These are phyloP conservation scores for Eudasyphora cyanicolor DNA, from an alignment of 2,888 invertebrate species.

Conservation along the genomic window DNA sequence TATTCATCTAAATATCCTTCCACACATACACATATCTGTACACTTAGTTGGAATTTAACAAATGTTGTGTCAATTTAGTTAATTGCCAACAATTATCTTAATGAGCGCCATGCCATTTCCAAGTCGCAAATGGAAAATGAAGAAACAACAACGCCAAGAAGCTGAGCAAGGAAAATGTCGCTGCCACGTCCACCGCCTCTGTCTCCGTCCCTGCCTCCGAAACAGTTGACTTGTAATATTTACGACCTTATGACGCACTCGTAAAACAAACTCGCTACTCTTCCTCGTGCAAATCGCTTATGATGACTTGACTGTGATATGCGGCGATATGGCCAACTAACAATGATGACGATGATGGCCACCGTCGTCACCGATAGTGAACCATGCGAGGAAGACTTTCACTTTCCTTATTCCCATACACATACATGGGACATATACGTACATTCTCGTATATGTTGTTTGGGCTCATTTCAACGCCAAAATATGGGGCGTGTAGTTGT, in stretches of 20 bases:
- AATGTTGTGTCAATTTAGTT: constrained; percentile 78
- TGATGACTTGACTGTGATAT: constrained; percentile 4
- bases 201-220: too few species aligned
- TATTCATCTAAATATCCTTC: neutral
- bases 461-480: constrained; percentile 50
- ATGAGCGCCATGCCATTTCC: constrained; percentile 72
- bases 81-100: constrained; percentile 79
- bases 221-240: constrained; percentile 73
- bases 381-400: constrained; percentile 8
- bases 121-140: constrained; percentile 37
- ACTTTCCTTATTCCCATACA: too few species aligned
- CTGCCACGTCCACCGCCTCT: too few species aligned
- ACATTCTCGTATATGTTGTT: neutral
- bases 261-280: constrained; percentile 51
- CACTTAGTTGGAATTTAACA: constrained; percentile 66
- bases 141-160: neutral
- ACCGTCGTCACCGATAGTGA: constrained; percentile 12
- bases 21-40: neutral
- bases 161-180: constrained; percentile 63
- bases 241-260: constrained; percentile 73
- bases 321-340: too few species aligned
- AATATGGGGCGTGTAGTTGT: constrained; percentile 63
- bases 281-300: constrained; percentile 18
- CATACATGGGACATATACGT: too few species aligned
- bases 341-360: constrained; percentile 6